Conservation (phyloP, 2,888 invertebrate genomes). For the Oasisia sp. region DNA sequence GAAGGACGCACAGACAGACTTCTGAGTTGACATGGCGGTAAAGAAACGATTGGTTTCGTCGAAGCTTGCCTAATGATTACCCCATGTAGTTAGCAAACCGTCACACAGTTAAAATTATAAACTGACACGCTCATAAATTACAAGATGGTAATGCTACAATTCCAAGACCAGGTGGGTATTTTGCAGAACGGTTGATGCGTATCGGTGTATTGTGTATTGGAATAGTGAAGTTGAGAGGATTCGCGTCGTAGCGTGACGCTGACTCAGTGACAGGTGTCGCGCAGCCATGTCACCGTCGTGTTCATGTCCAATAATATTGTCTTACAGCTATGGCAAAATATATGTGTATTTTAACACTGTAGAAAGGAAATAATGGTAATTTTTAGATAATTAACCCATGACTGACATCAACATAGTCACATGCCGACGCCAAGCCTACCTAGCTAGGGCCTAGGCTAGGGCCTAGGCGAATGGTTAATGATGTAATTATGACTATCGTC, state of each 20-base stretch:
- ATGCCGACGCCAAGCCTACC: too few relatives aligned
- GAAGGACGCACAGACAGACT: neutral
- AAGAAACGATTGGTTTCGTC: neutral
- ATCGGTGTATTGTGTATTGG: neutral
- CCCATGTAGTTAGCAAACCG: constrained; percentile 2
- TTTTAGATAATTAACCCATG: neutral
- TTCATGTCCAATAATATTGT: neutral
- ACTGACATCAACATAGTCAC: neutral
- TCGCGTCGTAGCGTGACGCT: neutral
- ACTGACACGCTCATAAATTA: neutral
- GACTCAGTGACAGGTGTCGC: neutral
- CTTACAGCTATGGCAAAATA: neutral
- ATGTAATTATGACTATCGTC: too few relatives aligned
- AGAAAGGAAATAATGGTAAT: neutral
- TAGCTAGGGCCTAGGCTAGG: too few relatives aligned
- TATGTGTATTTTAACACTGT: neutral
- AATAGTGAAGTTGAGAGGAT: neutral
- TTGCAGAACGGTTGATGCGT: neutral
- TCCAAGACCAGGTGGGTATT: neutral
- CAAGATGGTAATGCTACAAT: neutral
- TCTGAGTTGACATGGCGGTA: neutral
- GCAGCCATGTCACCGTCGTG: neutral
- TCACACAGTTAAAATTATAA: neutral
- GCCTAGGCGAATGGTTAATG: too few relatives aligned
- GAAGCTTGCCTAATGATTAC: constrained; percentile 1